Conservation (phyloP, 2,113 vertebrate species). For the Hemiprocne comata region DNA sequence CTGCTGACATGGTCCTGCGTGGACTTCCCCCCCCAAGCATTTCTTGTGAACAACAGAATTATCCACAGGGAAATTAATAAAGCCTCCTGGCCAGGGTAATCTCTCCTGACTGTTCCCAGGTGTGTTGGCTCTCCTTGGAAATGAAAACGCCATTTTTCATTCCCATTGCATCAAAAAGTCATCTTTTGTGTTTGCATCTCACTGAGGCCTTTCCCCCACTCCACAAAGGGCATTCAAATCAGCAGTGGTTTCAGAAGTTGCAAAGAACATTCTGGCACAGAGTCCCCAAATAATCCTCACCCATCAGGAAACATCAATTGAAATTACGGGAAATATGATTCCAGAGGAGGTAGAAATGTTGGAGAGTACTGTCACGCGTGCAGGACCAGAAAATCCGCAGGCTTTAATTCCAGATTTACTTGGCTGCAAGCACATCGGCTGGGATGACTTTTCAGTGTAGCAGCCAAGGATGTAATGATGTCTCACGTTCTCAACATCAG, state of each 20-base stretch:
- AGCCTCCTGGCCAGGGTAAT: rapidly evolving
- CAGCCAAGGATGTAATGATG: rapidly evolving
- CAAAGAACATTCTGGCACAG: neutral
- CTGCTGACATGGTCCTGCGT: rapidly evolving
- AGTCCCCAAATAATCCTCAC: neutral
- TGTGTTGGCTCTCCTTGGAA: neutral
- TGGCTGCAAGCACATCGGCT: neutral
- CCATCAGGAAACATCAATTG: neutral
- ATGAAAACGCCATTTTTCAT: neutral
- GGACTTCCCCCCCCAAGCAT: rapidly evolving
- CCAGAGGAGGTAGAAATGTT: neutral
- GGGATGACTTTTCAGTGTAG: neutral
- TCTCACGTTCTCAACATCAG: neutral
- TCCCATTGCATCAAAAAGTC: rapidly evolving
- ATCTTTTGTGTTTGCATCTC: rapidly evolving
- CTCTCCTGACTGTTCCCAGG: neutral
- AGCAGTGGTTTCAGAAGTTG: neutral
- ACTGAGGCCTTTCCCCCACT: rapidly evolving
- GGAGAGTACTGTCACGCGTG: neutral
- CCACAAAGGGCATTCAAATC: neutral
- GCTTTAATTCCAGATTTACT: neutral
- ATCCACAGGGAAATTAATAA: rapidly evolving
- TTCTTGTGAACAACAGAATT: rapidly evolving
- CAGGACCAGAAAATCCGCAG: neutral
- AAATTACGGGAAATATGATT: neutral